Evolutionary conservation across 2,888 invertebrate species (phyloP).

Genomic region (Melieria omissa): DNA sequence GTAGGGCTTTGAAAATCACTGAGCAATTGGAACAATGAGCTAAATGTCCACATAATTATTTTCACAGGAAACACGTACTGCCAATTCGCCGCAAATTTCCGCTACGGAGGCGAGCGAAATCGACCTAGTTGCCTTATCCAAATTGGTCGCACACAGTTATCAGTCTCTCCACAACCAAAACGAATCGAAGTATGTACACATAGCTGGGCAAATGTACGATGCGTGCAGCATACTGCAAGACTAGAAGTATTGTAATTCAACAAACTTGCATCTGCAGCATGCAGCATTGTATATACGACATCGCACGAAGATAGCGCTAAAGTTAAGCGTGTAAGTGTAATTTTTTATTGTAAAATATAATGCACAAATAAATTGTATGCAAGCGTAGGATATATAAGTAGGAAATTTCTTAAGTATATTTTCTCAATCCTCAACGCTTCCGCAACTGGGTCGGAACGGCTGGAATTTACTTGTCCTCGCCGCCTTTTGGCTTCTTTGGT

Average conservation of each 20-base stretch:
- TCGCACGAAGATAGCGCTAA: background rate
- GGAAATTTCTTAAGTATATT: too few relatives aligned
- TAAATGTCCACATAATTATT: background rate
- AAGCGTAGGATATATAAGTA: too few relatives aligned
- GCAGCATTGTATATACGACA: background rate
- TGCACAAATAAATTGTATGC: too few relatives aligned
- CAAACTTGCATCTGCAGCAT: background rate
- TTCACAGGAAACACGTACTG: background rate
- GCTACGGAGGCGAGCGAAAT: slow-evolving; percentile 60
- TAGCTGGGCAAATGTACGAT: slow-evolving; percentile 69
- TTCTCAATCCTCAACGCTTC: too few relatives aligned
- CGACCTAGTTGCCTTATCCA: slow-evolving; percentile 59
- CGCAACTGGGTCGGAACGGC: too few relatives aligned
- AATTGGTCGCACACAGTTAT: slow-evolving; percentile 65
- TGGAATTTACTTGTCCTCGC: too few relatives aligned
- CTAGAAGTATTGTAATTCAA: slow-evolving; percentile 25
- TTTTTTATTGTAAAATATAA: too few relatives aligned
- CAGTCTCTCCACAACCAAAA: slow-evolving; percentile 64
- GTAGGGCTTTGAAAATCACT: slow-evolving; percentile 65
- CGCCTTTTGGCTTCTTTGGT: too few relatives aligned
- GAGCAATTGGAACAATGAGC: background rate
- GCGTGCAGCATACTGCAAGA: slow-evolving; percentile 64
- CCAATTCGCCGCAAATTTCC: slow-evolving; percentile 52
- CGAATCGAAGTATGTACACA: slow-evolving; percentile 63
- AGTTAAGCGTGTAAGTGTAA: background rate